phyloP scores from a whole-genome alignment of 2,888 invertebrate genomes.

The Phyto melanocephala region DNA sequence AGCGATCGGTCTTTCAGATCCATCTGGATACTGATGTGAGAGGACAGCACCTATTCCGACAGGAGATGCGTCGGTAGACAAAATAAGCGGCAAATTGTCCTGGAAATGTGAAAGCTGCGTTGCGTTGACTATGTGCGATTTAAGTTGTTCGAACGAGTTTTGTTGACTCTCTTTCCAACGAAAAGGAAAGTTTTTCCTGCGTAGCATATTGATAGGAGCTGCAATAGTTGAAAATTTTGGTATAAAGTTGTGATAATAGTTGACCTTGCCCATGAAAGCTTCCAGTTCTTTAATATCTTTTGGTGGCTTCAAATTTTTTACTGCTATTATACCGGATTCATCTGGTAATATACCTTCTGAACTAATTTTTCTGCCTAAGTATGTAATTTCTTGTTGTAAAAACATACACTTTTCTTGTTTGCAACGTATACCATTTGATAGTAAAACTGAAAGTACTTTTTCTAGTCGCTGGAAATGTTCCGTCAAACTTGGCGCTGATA shows the following conservation, averaged over 20 bases:
- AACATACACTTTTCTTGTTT: too few relatives aligned
- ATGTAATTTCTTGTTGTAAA: too few relatives aligned
- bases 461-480: slow-evolving; percentile 66
- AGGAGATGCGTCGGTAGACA: slow-evolving; percentile 49
- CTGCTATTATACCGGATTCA: too few relatives aligned
- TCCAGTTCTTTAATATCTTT: too few relatives aligned
- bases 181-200: slow-evolving; percentile 49
- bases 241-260: too few relatives aligned
- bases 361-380: too few relatives aligned
- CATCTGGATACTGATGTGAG: slow-evolving; percentile 41
- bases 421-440: slow-evolving; percentile 66
- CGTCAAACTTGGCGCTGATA: slow-evolving; percentile 65
- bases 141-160: too few relatives aligned
- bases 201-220: slow-evolving; percentile 39
- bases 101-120: slow-evolving; percentile 35
- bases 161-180: too few relatives aligned
- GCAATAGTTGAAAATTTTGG: slow-evolving; percentile 29
- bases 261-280: slow-evolving; percentile 20
- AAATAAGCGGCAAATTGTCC: slow-evolving; percentile 36
- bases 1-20: too few relatives aligned
- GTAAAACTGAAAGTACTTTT: slow-evolving; percentile 65
- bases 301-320: too few relatives aligned
- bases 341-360: too few relatives aligned
- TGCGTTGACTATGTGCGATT: slow-evolving; percentile 36
- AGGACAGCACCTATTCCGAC: slow-evolving; percentile 43